phyloP scores from a whole-genome alignment of 2,113 vertebrate species.

The Ammospiza caudacuta region DNA sequence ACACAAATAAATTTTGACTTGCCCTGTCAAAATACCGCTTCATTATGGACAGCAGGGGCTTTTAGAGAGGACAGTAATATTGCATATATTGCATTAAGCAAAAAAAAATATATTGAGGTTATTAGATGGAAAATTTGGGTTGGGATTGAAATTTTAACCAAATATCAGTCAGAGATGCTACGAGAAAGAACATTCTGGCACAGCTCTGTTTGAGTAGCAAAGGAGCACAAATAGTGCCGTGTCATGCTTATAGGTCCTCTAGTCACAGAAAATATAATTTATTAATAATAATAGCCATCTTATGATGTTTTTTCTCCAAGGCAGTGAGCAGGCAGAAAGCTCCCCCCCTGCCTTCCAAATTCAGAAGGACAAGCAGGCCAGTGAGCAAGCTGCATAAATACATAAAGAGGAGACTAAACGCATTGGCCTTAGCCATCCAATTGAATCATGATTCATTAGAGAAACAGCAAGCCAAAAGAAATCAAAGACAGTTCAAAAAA shows the following conservation, averaged over 20 bases:
- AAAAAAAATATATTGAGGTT: neutral
- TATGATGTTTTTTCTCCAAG: neutral
- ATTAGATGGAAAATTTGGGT: neutral
- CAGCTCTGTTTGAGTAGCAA: neutral
- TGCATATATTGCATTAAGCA: neutral
- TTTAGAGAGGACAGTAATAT: neutral
- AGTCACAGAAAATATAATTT: neutral
- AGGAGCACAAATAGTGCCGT: neutral
- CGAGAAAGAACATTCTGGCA: neutral
- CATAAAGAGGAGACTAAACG: neutral
- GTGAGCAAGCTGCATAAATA: neutral
- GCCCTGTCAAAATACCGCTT: neutral
- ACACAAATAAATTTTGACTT: neutral
- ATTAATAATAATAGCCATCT: neutral
- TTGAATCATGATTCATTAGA: conserved; percentile 23
- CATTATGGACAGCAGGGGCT: neutral
- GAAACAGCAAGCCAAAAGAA: conserved; percentile 60
- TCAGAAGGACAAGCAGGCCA: neutral
- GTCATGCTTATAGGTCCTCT: rapidly evolving
- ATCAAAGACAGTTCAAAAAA: conserved; percentile 73
- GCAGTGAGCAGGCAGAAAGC: neutral
- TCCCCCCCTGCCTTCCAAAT: neutral
- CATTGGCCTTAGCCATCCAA: neutral
- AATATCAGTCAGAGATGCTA: neutral
- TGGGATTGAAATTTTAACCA: neutral